Base-by-base conservation (phyloP, 2,888 invertebrate species). In the Microctonus hyperodae region DNA sequence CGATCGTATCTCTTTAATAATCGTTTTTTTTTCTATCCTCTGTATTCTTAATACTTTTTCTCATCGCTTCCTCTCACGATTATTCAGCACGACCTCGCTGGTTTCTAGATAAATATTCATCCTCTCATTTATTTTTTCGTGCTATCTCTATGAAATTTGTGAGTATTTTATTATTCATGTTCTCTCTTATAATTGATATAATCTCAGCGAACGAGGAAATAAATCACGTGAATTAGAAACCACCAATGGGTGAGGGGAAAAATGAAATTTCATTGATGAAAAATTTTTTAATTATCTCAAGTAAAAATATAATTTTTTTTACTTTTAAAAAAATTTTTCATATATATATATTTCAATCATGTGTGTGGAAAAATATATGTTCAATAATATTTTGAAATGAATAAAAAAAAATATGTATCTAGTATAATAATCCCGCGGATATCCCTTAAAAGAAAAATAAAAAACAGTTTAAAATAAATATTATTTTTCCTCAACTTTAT, bases 101-200 rank as follows among this genome's bases (percentile, higher is more conserved):
- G 37, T 37, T 37, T n/a, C 37, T 50, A 22, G 6, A 22, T 50
- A 22, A n/a, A n/a, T 20, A 9, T 3, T 20, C 20, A n/a, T 23
- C 22, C 10, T 33, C 22, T 22, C 50, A 22, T 20, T 28, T 59
- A 31, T 48, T 11, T 48, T 16, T 48, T 20, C 13, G 60, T 50
- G 25, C 33, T 22, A n/a, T 50, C 13, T 48, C 11, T 48, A 44
- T 60, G n/a, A 60, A 44, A 60, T 44, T 60, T 11, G 20, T 48
- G 60, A 55, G n/a, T 28, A 56, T 25, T 35, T 56, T 23, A 23
- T 22, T 20, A 57, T 57, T 33, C 35, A 31, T 23, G 11, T n/a
- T 33, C 33, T n/a, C 20, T 37, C n/a, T n/a, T n/a, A n/a, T n/a
- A n/a, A n/a, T n/a, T 6, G 0, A n/a, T 37, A n/a, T 37, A 13